phyloP scores from a whole-genome alignment of 2,888 invertebrate genomes.

The Leptura quadrifasciata region DNA sequence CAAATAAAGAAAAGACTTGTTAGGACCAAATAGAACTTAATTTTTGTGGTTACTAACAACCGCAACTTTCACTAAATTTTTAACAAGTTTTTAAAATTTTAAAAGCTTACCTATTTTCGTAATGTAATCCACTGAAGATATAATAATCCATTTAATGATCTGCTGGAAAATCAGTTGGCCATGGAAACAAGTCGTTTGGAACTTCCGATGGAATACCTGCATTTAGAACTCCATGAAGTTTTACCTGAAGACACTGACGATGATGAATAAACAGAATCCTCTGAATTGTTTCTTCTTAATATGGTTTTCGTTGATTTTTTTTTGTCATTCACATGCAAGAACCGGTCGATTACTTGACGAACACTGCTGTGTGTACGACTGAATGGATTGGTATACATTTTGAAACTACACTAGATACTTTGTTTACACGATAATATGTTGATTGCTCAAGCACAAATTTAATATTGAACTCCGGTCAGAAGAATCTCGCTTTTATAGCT shows the following conservation, averaged over 20 bases:
- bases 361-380: slow-evolving; percentile 82
- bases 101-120: slow-evolving; percentile 21
- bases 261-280: slow-evolving; percentile 50
- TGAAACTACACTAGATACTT: slow-evolving; percentile 52
- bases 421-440: slow-evolving; percentile 15
- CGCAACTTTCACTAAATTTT: not conserved
- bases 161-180: slow-evolving; percentile 13
- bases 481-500: slow-evolving; percentile 32
- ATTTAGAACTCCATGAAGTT: slow-evolving; percentile 41
- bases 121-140: slow-evolving; percentile 20
- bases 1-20: slow-evolving; percentile 16
- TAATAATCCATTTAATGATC: slow-evolving; percentile 13
- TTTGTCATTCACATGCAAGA: slow-evolving; percentile 74
- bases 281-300: slow-evolving; percentile 55
- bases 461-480: slow-evolving; percentile 3
- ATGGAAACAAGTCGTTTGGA: slow-evolving; percentile 42
- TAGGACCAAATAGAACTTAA: not conserved
- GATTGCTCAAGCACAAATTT: slow-evolving; percentile 20
- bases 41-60: too few relatives aligned
- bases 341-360: slow-evolving; percentile 80
- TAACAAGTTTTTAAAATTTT: not conserved
- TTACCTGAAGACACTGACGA: slow-evolving; percentile 49
- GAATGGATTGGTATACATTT: slow-evolving; percentile 83
- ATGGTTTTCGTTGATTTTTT: slow-evolving; percentile 48
- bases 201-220: slow-evolving; percentile 42